Conservation (phyloP, 2,797 vertebrate species). For the Phalloptychus januarius region DNA sequence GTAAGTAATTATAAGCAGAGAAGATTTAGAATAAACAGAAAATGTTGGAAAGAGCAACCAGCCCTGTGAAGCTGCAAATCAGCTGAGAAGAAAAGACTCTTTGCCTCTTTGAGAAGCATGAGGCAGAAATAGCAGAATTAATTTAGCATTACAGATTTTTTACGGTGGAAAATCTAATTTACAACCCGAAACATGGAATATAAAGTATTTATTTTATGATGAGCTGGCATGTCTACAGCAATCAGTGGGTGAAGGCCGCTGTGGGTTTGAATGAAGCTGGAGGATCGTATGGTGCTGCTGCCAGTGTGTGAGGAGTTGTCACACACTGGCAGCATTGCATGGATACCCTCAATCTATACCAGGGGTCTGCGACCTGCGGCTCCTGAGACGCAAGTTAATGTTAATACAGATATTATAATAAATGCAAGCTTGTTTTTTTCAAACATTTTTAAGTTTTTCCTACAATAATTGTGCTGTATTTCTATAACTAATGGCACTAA, state of each 20-base stretch:
- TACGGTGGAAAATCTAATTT: not conserved
- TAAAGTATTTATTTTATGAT: not conserved
- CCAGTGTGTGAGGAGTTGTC: not conserved
- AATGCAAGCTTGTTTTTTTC: too few species aligned
- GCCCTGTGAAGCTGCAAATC: not conserved
- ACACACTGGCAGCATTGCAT: not conserved
- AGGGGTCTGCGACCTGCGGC: too few species aligned
- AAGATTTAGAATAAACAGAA: constrained; percentile 1
- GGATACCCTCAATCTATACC: not conserved
- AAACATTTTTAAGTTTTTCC: too few species aligned
- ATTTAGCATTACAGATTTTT: not conserved
- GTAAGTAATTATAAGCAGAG: not conserved
- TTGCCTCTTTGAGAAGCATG: not conserved
- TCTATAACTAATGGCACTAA: too few species aligned
- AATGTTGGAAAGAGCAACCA: constrained; percentile 2
- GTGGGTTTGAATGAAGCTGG: not conserved
- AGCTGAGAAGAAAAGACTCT: not conserved
- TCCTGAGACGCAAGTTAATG: too few species aligned
- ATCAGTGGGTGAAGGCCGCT: not conserved
- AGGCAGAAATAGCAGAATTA: not conserved
- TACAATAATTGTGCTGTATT: too few species aligned
- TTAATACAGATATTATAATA: too few species aligned
- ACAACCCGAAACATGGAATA: not conserved
- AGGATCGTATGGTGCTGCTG: not conserved
- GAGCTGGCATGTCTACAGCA: not conserved